Conservation (phyloP, 2,797 vertebrate genomes). For the Mormyrus hasselquistii region DNA sequence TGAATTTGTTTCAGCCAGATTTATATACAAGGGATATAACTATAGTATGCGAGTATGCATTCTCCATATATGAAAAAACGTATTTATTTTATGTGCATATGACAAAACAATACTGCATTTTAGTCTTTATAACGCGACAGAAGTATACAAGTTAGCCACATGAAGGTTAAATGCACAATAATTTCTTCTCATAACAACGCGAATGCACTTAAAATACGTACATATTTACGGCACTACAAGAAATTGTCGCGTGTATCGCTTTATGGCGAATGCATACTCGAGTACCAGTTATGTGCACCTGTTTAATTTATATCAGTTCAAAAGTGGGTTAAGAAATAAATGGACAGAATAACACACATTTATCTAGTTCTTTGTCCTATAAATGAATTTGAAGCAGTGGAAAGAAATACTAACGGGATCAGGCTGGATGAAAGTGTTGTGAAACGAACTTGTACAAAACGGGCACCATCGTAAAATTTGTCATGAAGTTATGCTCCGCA, state of each 20-base stretch:
- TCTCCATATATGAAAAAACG: neutral
- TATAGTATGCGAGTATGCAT: too few species aligned
- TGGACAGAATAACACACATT: neutral
- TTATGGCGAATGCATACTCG: neutral
- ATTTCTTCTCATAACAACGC: neutral
- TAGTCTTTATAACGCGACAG: neutral
- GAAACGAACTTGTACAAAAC: neutral
- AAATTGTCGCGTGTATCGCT: neutral
- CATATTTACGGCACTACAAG: neutral
- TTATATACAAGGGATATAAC: too few species aligned
- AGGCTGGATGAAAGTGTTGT: neutral
- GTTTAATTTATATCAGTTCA: neutral
- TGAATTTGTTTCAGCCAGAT: too few species aligned
- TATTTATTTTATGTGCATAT: neutral
- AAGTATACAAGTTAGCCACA: neutral
- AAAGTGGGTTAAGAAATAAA: neutral
- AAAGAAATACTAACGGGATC: neutral
- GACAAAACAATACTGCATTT: neutral
- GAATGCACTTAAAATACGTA: neutral
- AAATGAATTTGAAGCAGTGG: neutral
- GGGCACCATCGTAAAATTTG: neutral
- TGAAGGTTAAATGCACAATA: neutral
- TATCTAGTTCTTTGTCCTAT: neutral
- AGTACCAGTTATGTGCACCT: neutral
- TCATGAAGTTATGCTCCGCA: neutral